Conservation (phyloP, 2,888 invertebrate genomes). For the Ophion slaviceki region DNA sequence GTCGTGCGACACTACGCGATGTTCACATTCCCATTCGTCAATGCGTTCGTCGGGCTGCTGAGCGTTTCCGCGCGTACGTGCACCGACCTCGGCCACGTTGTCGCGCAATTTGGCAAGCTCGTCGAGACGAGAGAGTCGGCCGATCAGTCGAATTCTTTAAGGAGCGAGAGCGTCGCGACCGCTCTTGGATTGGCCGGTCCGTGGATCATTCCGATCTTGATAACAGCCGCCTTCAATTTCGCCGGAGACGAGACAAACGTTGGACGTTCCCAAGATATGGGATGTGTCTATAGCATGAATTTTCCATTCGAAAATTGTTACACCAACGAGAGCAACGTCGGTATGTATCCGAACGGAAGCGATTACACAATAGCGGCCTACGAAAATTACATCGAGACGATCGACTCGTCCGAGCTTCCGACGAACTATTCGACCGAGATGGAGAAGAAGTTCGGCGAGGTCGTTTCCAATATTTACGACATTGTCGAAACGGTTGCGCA, state of each 20-base stretch:
- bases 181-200: slow-evolving; percentile 73
- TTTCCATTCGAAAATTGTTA: slow-evolving; percentile 75
- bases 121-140: slow-evolving; percentile 12
- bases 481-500: slow-evolving; percentile 71
- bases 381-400: slow-evolving; percentile 66
- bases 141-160: slow-evolving; percentile 14
- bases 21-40: slow-evolving; percentile 78
- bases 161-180: slow-evolving; percentile 62
- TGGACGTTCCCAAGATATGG: slow-evolving; percentile 59
- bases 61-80: slow-evolving; percentile 74
- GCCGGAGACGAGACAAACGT: slow-evolving; percentile 65
- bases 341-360: slow-evolving; percentile 32
- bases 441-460: slow-evolving; percentile 62
- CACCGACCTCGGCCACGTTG: slow-evolving; percentile 64
- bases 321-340: slow-evolving; percentile 4
- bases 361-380: slow-evolving; percentile 32
- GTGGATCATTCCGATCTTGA: slow-evolving; percentile 78
- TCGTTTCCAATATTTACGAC: slow-evolving; percentile 74
- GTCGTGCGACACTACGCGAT: slow-evolving; percentile 76
- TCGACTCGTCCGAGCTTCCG: slow-evolving; percentile 56
- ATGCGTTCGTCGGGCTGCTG: slow-evolving; percentile 79
- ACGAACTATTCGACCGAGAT: slow-evolving; percentile 59
- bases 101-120: slow-evolving; percentile 56
- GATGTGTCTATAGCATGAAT: slow-evolving; percentile 72
- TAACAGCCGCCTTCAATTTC: slow-evolving; percentile 71